Base-by-base conservation (phyloP, 1,140 invertebrate species). In the Plectrocnemia conspersa region DNA sequence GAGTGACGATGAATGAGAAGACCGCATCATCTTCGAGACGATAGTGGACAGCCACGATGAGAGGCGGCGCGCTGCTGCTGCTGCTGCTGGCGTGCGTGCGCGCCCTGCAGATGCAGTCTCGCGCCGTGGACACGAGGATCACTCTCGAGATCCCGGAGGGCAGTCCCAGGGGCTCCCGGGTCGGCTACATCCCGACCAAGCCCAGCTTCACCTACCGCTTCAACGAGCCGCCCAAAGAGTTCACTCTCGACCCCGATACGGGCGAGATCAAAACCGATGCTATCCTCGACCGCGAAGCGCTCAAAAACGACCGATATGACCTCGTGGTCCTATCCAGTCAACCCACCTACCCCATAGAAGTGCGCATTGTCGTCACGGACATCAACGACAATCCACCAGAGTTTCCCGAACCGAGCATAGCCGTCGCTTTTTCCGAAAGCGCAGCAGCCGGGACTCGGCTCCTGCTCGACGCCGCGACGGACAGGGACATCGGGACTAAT, bases 321-420 rank as follows among this genome's bases (percentile, higher is more conserved):
- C 77, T 94, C 45, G 91, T 95, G 13, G 86, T 94, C 2, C 74
- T 94, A 13, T 93, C 90, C 7, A 93, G 89, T 65, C 90, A 93
- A 65, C 91, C 92, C 2, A 94, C 91, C 0, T 94, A 94, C 70
- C 91, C 91, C 0, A 91, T 95, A 48, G 91, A 94, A 70, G 91
- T 96, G 9, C 76, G 89, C 53, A 89, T 95, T 54, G 72, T 84
- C 10, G 87, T 96, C 1, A 69, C 85, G 0, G 91, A 96, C 68
- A 79, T 93, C 15, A 95, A 95, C 69, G 92, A 95, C 70, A 92
- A 95, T 72, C 78, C 84, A 19, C 91, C 91, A 0, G 83, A 86
- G 68, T 93, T 96, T 74, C 92, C 91, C 1, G 93, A 97, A 66
- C 79, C 86, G 0, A 85, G 82, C 56, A 89, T 93, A 32, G 85